Percentiles rank a stretch among this genome's conserved stretches.
phyloP scores from a whole-genome alignment of 2,797 vertebrate genomes.

The Megaceryle alcyon region DNA sequence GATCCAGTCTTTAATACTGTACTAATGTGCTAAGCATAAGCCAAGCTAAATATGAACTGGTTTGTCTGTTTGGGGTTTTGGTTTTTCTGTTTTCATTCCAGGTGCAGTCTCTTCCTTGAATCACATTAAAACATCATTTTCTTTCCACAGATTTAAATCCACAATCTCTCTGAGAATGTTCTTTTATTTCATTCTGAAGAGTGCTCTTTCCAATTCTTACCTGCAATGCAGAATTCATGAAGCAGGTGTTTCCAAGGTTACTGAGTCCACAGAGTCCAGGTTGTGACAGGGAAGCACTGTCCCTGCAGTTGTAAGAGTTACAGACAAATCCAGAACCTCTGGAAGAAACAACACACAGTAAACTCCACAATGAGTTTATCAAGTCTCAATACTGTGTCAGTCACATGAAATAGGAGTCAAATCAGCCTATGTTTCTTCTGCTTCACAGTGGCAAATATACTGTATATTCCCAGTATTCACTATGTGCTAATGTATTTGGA shows the following conservation, averaged over 20 bases:
- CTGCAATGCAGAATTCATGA: slow-evolving; percentile 99
- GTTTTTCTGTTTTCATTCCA: not conserved
- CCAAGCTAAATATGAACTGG: not conserved
- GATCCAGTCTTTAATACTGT: not conserved
- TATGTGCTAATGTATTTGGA: not conserved
- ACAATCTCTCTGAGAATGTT: not conserved
- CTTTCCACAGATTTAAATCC: not conserved
- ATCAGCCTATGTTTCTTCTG: not conserved
- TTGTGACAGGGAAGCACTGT: slow-evolving; percentile 84
- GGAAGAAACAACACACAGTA: slow-evolving; percentile 62
- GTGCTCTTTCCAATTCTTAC: slow-evolving; percentile 66
- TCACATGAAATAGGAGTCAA: not conserved
- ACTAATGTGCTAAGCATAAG: not conserved
- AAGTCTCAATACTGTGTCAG: not conserved
- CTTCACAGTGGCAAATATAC: not conserved
- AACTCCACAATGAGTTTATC: not conserved
- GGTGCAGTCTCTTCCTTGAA: not conserved
- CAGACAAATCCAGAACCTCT: slow-evolving; percentile 90
- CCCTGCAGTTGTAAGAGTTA: slow-evolving; percentile 92
- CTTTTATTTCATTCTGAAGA: not conserved
- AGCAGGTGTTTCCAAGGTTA: slow-evolving; percentile 97
- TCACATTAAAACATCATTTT: not conserved
- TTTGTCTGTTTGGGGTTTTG: not conserved
- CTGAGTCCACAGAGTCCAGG: slow-evolving; percentile 97
- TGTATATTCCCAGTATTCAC: too few relatives aligned